These are phyloP conservation scores for Uria aalge DNA, from an alignment of 2,113 vertebrate species.

Conservation along the genomic window DNA sequence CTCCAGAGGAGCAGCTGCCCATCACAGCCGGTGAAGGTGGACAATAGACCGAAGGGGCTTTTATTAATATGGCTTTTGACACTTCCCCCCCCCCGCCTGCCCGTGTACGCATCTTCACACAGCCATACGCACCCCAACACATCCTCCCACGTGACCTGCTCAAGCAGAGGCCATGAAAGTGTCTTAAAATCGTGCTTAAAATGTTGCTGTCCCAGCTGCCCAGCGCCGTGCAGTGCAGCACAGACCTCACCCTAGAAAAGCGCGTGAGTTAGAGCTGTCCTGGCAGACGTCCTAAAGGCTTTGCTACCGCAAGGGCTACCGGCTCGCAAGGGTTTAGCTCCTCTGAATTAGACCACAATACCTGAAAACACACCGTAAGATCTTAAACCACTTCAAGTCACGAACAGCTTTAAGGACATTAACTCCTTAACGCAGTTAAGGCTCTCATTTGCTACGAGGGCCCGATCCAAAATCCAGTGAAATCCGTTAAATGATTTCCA, in stretches of 20 bases:
- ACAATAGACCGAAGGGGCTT: not conserved
- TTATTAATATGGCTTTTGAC: not conserved
- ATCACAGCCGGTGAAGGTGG: accelerated
- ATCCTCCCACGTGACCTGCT: no score
- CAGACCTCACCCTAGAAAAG: not conserved
- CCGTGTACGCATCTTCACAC: not conserved
- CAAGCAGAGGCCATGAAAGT: not conserved
- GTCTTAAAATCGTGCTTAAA: accelerated
- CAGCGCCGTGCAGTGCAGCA: accelerated
- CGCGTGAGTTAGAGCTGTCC: not conserved
- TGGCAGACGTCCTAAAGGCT: not conserved
- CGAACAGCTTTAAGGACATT: not conserved
- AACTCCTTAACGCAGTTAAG: not conserved
- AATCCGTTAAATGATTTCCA: not conserved
- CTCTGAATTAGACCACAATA: not conserved
- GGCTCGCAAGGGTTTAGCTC: not conserved
- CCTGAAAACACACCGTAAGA: not conserved
- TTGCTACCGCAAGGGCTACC: not conserved
- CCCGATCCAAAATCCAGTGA: not conserved
- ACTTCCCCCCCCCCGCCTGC: accelerated
- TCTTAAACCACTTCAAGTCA: not conserved
- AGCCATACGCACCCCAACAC: not conserved
- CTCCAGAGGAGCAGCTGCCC: not conserved
- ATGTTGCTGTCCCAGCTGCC: not conserved
- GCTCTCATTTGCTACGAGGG: not conserved